A percentile compares a stretch with the other conserved stretches of the same genome.
Conservation (phyloP, 2,888 invertebrate species). For the Steinernema scapterisci region DNA sequence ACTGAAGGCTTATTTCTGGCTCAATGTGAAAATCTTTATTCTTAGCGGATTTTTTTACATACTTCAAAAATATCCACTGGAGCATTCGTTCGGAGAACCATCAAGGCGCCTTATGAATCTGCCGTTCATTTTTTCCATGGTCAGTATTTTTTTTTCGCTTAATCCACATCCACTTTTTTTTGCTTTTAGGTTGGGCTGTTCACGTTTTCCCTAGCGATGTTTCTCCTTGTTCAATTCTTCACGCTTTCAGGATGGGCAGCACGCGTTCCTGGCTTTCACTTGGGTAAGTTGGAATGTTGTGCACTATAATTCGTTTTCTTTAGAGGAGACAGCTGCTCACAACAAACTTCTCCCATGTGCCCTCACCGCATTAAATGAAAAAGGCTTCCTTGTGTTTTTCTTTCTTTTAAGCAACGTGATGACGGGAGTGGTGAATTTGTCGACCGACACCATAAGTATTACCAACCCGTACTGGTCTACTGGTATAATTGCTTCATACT, state of each 20-base stretch:
- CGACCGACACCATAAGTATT: slow-evolving; percentile 17
- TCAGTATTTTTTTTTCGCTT: slow-evolving; percentile 37
- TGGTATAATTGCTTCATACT: neutral
- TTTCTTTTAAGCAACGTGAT: slow-evolving; percentile 83
- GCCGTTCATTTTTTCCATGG: slow-evolving; percentile 80
- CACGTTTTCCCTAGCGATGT: slow-evolving; percentile 38
- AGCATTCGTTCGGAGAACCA: slow-evolving; percentile 65
- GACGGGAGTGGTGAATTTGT: slow-evolving; percentile 82
- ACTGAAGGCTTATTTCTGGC: slow-evolving; percentile 39
- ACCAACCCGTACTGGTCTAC: neutral
- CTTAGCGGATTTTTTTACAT: slow-evolving; percentile 29
- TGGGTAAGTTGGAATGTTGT: slow-evolving; percentile 23
- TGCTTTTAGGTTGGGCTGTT: slow-evolving; percentile 44
- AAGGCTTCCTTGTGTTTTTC: slow-evolving; percentile 70
- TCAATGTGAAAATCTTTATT: slow-evolving; percentile 30
- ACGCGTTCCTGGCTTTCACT: neutral
- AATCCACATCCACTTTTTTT: neutral
- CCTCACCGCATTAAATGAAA: neutral
- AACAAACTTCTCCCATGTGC: slow-evolving; percentile 14
- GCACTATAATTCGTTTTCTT: slow-evolving; percentile 8
- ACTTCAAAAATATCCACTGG: slow-evolving; percentile 33
- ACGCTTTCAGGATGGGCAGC: slow-evolving; percentile 15
- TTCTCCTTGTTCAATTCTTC: slow-evolving; percentile 34
- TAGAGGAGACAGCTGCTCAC: slow-evolving; percentile 13
- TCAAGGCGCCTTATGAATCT: slow-evolving; percentile 84